phyloP scores from a whole-genome alignment of 2,888 invertebrate genomes.

The Lumbricus terrestris region DNA sequence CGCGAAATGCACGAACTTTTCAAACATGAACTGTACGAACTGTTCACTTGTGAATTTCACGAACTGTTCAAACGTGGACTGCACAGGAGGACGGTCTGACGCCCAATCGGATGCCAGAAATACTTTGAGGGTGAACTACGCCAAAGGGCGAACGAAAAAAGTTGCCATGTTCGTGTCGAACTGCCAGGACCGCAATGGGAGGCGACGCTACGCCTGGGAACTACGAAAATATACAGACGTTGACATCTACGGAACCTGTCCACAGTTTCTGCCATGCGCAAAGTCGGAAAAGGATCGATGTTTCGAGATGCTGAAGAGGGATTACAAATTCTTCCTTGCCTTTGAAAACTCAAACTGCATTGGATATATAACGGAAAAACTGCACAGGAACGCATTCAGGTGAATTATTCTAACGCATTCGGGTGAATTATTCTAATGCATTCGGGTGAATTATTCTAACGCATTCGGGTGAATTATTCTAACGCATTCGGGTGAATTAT shows the following conservation, averaged over 20 bases:
- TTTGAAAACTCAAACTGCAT: constrained; percentile 41
- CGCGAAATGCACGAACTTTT: too few species aligned
- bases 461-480: too few species aligned
- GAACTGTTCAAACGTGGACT: too few species aligned
- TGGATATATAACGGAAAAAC: constrained; percentile 42
- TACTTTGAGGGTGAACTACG: constrained; percentile 30
- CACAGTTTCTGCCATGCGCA: constrained; percentile 71
- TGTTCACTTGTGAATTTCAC: too few species aligned
- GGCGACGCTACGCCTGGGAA: constrained; percentile 82
- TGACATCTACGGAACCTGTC: constrained; percentile 65
- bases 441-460: too few species aligned
- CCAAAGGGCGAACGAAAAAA: constrained; percentile 83
- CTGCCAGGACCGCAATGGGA: constrained; percentile 86
- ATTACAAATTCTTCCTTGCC: constrained; percentile 40
- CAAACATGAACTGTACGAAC: too few species aligned
- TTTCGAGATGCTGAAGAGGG: constrained; percentile 24
- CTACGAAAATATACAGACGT: constrained; percentile 76
- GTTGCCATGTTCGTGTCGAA: constrained; percentile 97
- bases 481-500: constrained; percentile 37
- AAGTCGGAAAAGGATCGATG: constrained; percentile 14
- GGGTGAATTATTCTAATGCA: too few species aligned
- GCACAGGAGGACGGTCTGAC: too few species aligned
- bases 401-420: too few species aligned
- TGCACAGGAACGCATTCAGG: constrained; percentile 37
- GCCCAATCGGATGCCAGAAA: too few species aligned